phyloP scores from a whole-genome alignment of 1,140 invertebrate genomes.

The Drosophila mauritiana region DNA sequence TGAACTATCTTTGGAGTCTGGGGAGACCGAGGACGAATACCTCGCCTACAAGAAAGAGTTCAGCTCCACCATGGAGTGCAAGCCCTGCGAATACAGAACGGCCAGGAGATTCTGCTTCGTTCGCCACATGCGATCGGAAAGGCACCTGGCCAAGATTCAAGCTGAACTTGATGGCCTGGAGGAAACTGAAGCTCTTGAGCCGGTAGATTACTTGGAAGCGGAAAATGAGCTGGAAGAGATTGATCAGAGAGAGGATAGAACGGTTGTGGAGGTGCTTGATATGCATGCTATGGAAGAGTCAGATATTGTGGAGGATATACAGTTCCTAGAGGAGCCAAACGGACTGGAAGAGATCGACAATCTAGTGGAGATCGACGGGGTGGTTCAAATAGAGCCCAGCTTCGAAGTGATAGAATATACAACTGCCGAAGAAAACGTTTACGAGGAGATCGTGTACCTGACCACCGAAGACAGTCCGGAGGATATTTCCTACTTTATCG shows the following conservation, averaged over 20 bases:
- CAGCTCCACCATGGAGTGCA: conserved; percentile 18
- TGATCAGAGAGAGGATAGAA: background rate
- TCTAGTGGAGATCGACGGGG: conserved; percentile 2
- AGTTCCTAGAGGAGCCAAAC: background rate
- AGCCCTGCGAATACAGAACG: conserved; percentile 33
- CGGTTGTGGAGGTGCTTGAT: background rate
- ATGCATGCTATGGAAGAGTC: background rate
- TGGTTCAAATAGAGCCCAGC: background rate
- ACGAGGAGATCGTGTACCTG: conserved; percentile 24
- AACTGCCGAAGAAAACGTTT: conserved; percentile 5
- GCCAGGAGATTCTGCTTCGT: conserved; percentile 25
- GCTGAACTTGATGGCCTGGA: background rate
- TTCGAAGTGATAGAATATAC: conserved; percentile 22
- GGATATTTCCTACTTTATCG: conserved; percentile 25
- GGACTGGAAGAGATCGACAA: background rate
- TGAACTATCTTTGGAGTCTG: background rate
- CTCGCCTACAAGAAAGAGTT: background rate
- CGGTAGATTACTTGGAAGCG: background rate
- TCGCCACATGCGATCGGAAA: conserved; percentile 21
- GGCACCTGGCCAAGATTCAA: conserved; percentile 7
- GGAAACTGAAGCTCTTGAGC: background rate
- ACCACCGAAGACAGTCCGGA: conserved; percentile 15
- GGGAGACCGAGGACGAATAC: background rate
- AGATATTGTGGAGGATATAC: background rate
- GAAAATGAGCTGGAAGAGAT: background rate